Evolutionary conservation across 2,113 vertebrate species (phyloP).

Genomic region (Salvelinus alpinus): DNA sequence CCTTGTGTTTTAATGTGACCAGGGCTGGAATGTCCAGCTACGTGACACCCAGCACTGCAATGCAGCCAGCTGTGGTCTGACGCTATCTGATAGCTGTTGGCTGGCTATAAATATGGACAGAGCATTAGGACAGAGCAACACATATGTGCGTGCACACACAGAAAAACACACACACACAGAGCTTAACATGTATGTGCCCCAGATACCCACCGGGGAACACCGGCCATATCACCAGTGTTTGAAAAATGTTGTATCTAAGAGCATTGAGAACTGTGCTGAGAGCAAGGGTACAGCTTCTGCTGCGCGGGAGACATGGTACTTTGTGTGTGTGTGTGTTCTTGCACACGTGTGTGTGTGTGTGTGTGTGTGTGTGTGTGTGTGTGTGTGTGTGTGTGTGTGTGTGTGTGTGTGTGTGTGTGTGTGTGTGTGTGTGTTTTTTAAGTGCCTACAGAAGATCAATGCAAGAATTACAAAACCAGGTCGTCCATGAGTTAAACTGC

Average conservation of each 20-base stretch:
- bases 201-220: too few relatives aligned
- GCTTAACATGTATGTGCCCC: too few relatives aligned
- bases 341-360: too few relatives aligned
- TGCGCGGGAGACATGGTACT: neutral
- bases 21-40: constrained; percentile 29
- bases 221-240: too few relatives aligned
- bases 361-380: neutral
- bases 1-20: neutral
- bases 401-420: too few relatives aligned
- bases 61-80: constrained; percentile 34
- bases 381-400: too few relatives aligned
- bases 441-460: neutral
- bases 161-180: neutral
- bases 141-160: neutral
- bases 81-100: neutral
- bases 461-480: neutral
- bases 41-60: constrained; percentile 67
- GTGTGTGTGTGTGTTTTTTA: too few relatives aligned
- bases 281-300: too few relatives aligned
- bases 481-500: neutral
- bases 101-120: neutral
- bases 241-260: too few relatives aligned
- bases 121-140: neutral
- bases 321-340: neutral
- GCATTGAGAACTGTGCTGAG: too few relatives aligned